Base-by-base conservation (phyloP, 1,140 invertebrate species). In the Linepithema humile region DNA sequence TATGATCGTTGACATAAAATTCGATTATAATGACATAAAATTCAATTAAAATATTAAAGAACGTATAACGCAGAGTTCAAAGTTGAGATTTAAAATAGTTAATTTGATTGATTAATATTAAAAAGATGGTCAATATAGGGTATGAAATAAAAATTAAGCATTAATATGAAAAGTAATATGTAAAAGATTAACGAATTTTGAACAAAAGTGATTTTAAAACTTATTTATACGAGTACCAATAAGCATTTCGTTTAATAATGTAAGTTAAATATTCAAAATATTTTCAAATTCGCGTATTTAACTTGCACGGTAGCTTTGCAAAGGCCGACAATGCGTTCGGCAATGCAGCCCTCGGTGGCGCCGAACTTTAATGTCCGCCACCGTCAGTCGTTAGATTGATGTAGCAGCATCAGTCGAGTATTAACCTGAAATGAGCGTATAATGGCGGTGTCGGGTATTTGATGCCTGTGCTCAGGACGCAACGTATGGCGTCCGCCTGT, bases 351-450 rank as follows among this genome's bases (percentile, higher is more conserved):
- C 67, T 40, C 85, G 84, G 60, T 45, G 82, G 69, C 80, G 59
- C 83, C 74, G 83, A 83, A 88, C 72, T 82, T 85, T 88, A 88
- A 85, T 83, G 77, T 83, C 72, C 65, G 32, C 74, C 62, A 48
- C 65, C 57, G 64, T 73, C 45, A 87, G 77, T 88, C 86, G 86
- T 88, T 88, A 88, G 86, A 70, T 88, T 87, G 75, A 88, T 88
- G 87, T 62, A 80, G 50, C 86, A 77, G 59, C 87, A 88, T 88
- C 86, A 82, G 83, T 75, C 77, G 88, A 88, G 86, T 88, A 88
- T 88, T 88, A 88, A 88, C 87, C 86, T 83, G 72, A 88, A 88
- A 88, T 88, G 87, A 88, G 86, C 87, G 87, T 88, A 88, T 88
- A 88, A 88, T 88, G 78, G 86, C 65, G 70, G 57, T 88, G 86